Conservation (phyloP, 2,113 vertebrate genomes). For the Lagopus leucura region DNA sequence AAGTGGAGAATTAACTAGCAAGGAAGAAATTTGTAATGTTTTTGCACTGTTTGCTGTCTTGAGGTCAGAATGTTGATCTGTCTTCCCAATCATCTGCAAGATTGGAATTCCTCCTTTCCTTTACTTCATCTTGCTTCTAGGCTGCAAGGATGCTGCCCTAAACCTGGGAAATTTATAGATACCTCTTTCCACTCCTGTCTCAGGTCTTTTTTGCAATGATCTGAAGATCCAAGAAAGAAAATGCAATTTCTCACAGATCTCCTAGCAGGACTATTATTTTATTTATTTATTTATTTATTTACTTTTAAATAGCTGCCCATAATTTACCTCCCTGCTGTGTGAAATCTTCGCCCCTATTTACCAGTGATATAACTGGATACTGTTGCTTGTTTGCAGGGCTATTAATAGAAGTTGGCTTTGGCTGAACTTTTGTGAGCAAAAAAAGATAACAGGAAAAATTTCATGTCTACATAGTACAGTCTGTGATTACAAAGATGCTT, state of each 20-base stretch:
- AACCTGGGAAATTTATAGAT: not conserved
- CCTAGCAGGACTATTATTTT: not conserved
- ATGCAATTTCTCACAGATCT: not conserved
- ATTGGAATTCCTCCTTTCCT: not conserved
- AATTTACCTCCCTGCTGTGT: not conserved
- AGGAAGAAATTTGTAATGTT: not conserved
- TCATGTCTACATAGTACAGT: not conserved
- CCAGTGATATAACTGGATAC: not conserved
- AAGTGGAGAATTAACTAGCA: not conserved
- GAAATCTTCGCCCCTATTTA: constrained; percentile 16
- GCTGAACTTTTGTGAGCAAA: not conserved
- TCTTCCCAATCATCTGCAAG: not conserved
- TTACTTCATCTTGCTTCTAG: not conserved
- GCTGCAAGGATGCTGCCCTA: not conserved
- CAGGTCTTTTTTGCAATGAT: not conserved
- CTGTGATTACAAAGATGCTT: not conserved
- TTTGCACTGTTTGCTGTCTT: not conserved
- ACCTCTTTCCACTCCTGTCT: not conserved
- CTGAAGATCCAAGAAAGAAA: constrained; percentile 7
- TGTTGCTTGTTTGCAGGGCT: not conserved
- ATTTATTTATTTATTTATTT: not conserved
- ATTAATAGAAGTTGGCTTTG: constrained; percentile 15
- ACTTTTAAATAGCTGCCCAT: not conserved
- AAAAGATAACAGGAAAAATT: not conserved
- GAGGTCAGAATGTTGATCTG: not conserved